Evolutionary conservation across 1,140 invertebrate species (phyloP), one percentile per base, ranked within the genome.

Genomic region (Bactericera cockerelli): DNA sequence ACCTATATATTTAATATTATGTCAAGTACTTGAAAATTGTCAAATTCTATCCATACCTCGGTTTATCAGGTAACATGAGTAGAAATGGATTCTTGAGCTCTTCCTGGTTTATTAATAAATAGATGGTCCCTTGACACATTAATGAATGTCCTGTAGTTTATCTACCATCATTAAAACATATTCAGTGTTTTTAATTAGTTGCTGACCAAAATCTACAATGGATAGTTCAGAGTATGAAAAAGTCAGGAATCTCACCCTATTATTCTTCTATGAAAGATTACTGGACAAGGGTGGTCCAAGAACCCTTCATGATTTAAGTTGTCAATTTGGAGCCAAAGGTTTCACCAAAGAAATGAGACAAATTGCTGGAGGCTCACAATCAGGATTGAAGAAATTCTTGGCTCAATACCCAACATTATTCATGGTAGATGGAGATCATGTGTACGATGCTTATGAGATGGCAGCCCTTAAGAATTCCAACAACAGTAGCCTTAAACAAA

Each of bases 271-370:
- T 67, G 93, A 97, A 74, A 83, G 90, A 69, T 76, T 97, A 58
- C 79, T 96, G 77, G 91, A 95, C 71, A 94, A 93, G 75, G 86
- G 87, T 61, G 89, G 90, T 71, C 89, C 89, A 59, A 80, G 93
- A 69, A 94, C 92, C 49, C 76, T 97, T 63, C 93, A 97, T 72
- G 93, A 97, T 76, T 78, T 97, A 59, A 93, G 89, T 68, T 97
- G 93, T 75, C 91, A 95, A 73, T 95, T 95, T 74, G 91, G 92
- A 66, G 90, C 90, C 60, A 93, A 93, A 74, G 90, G 90, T 56
- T 95, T 95, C 70, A 93, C 90, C 2, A 93, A 92, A 77, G 90
- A 95, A 75, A 92, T 91, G 88, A 77, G 87, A 63, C 89, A 93
- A 74, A 94, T 95, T 65, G 91, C 90, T 67, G 92, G 92, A 55